Evolutionary conservation across 2,888 invertebrate species (phyloP), one percentile per base, ranked within the genome.

Genomic region (Nycteola revayana): DNA sequence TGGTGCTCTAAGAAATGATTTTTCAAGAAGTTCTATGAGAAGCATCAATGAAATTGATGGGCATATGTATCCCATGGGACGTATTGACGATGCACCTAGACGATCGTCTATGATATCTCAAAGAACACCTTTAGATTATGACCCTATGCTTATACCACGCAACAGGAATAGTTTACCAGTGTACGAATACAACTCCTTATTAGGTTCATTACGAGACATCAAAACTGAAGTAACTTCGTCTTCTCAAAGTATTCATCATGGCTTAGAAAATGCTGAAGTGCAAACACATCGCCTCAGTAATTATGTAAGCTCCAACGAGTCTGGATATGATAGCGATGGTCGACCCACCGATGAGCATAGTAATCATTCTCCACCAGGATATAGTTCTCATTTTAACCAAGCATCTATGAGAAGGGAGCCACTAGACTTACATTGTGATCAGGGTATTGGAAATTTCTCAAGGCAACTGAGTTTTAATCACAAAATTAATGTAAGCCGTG

Each of bases 281-380:
- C 90, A 91, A 79, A 83, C 90, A 62, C 91, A 92, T 80, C 90
- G 92, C 56, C 80, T 92, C 60, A 92, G 91, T 71, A 94, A 93
- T 78, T 94, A 94, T 75, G 92, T 94, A 29, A 94, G 94, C 76
- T 95, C 94, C 26, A 95, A 94, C 74, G 95, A 95, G 79, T 95
- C 94, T 28, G 95, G 95, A 24, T 95, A 95, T 70, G 95, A 95
- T 66, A 94, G 94, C 74, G 95, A 95, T 69, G 93, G 94, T 31
- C 90, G 90, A 45, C 90, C 89, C 22, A 89, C 86, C 31, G 90
- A 90, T 51, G 90, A 90, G 60, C 87, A 89, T 42, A 88, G 81
- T 49, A 89, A 83, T 61, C 84, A 89, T 58, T 90, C 87, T 10
- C 91, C 90, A 21, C 91, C 90, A 38, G 85, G 88, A 29, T 90